phyloP scores from a whole-genome alignment of 2,888 invertebrate species.

The Netelia inedita region DNA sequence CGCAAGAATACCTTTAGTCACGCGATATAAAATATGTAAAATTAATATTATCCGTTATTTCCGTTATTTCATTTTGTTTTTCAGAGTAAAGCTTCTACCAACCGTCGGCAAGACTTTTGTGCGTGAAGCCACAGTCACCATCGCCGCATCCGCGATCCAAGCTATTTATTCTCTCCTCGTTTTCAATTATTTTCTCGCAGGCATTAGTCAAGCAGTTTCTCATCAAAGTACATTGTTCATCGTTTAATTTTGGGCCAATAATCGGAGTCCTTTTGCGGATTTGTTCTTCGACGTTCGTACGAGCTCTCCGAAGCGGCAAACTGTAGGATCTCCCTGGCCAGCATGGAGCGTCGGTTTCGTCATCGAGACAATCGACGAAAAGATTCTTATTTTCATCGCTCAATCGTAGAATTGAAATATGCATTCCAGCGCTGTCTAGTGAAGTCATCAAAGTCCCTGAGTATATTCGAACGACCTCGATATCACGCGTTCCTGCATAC shows the following conservation, averaged over 20 bases:
- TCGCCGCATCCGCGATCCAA: constrained; percentile 88
- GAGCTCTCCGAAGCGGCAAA: constrained; percentile 71
- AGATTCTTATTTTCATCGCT: constrained; percentile 83
- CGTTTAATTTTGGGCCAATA: constrained; percentile 72
- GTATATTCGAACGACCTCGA: constrained; percentile 79
- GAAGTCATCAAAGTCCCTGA: constrained; percentile 89
- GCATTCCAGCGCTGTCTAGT: constrained; percentile 92
- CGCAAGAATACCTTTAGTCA: constrained; percentile 75
- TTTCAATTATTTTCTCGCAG: constrained; percentile 78
- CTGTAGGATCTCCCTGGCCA: constrained; percentile 87
- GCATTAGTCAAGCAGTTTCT: constrained; percentile 83
- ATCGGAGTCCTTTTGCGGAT: constrained; percentile 46
- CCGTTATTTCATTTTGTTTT: neutral
- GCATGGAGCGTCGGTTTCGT: constrained; percentile 86
- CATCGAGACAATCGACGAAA: constrained; percentile 88
- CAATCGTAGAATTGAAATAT: constrained; percentile 89
- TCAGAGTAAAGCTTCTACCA: constrained; percentile 41
- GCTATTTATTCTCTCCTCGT: constrained; percentile 79
- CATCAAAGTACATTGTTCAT: constrained; percentile 75
- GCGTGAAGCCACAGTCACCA: constrained; percentile 88
- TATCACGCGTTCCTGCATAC: constrained; percentile 73
- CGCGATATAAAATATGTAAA: constrained; percentile 6
- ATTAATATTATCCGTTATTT: neutral
- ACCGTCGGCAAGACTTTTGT: constrained; percentile 87
- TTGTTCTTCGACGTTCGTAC: constrained; percentile 26